Evolutionary conservation across 2,797 vertebrate species (phyloP).

Genomic region (Epinephelus awoara): DNA sequence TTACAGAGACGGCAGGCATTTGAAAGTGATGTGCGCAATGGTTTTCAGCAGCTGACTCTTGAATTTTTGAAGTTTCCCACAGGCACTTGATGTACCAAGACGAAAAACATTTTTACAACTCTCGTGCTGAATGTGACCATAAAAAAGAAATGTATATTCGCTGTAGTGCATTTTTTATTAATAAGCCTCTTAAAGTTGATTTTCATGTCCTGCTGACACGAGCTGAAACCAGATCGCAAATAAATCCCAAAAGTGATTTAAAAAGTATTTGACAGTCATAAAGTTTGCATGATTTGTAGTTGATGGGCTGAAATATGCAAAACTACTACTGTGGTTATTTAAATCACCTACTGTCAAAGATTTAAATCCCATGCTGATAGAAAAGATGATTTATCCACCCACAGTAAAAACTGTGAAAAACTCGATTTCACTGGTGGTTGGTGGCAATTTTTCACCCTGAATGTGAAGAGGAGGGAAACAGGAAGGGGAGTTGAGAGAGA

Average conservation of each 20-base stretch:
- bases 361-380: slow-evolving; percentile 22
- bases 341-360: not conserved
- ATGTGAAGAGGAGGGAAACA: not conserved
- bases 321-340: not conserved
- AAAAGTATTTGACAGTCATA: no score
- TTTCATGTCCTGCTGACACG: not conserved
- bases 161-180: not conserved
- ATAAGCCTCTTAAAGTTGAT: not conserved
- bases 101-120: not conserved
- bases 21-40: not conserved
- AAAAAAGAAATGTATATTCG: not conserved
- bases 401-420: slow-evolving; percentile 10
- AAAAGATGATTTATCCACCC: slow-evolving; percentile 19
- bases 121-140: not conserved
- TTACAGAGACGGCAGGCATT: not conserved
- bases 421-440: not conserved
- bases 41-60: not conserved
- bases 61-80: not conserved
- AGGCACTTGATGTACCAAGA: not conserved
- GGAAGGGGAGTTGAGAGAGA: not conserved
- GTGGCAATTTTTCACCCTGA: slow-evolving; percentile 10
- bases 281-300: not conserved
- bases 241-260: no score
- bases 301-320: slow-evolving; percentile 8
- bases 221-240: not conserved